phyloP scores from a whole-genome alignment of 2,888 invertebrate species.

The Sinelater perroti region DNA sequence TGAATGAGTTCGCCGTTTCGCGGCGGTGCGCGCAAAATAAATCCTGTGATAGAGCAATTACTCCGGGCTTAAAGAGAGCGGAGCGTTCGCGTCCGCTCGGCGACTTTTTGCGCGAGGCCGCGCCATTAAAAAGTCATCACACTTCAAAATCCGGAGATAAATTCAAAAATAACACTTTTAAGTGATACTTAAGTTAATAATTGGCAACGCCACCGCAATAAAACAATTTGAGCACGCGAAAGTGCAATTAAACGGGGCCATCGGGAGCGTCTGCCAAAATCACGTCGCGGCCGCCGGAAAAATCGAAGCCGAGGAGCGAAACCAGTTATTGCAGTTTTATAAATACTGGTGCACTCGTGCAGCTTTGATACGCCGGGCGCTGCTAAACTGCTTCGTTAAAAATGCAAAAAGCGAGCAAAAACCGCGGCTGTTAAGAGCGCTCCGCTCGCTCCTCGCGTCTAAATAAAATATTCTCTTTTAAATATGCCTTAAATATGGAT shows the following conservation, averaged over 20 bases:
- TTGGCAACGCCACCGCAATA: constrained; percentile 41
- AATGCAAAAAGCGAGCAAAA: constrained; percentile 37
- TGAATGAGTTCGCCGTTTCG: background rate
- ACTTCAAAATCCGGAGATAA: constrained; percentile 38
- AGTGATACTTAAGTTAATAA: constrained; percentile 41
- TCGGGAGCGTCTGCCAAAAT: constrained; percentile 53
- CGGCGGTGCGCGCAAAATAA: background rate
- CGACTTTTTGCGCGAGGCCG: constrained; percentile 28
- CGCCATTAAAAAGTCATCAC: constrained; percentile 40
- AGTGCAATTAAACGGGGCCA: constrained; percentile 55
- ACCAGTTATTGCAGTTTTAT: constrained; percentile 51
- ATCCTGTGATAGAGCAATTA: constrained; percentile 25
- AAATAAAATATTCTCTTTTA: constrained; percentile 36
- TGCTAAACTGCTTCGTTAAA: constrained; percentile 46
- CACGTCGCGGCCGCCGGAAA: constrained; percentile 41
- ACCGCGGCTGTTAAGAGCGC: constrained; percentile 23
- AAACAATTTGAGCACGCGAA: constrained; percentile 48
- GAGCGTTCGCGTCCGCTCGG: constrained; percentile 20
- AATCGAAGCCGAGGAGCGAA: constrained; percentile 42
- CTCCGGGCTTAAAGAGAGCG: constrained; percentile 11
- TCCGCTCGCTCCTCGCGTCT: constrained; percentile 22
- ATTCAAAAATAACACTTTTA: constrained; percentile 39
- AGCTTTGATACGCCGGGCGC: constrained; percentile 39
- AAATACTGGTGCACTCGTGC: constrained; percentile 41
- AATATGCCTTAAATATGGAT: constrained; percentile 33